Evolutionary conservation across 2,888 invertebrate genomes (phyloP), one percentile per base, ranked within the genome.

Genomic region (Urechis unicinctus): DNA sequence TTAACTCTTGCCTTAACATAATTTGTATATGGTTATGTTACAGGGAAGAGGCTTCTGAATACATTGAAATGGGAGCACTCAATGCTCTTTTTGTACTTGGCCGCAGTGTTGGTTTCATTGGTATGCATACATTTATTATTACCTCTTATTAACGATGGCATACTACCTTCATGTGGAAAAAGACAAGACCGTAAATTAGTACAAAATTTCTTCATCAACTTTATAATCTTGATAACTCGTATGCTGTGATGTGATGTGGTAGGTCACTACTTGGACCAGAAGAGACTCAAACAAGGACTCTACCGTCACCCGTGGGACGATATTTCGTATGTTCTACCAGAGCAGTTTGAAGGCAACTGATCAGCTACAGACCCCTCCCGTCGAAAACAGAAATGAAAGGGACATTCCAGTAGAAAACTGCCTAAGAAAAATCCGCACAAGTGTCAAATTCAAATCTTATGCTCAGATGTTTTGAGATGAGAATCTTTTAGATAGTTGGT

Each of bases 261-360:
- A 85, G 86, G 96, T 21, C 98, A 98, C 77, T 98, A 88, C 78
- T 86, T 99, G 83, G 98, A 98, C 81, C 98, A 98, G 82, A 95
- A 93, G 82, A 84, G 98, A 64, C 84, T 99, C 81, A 97, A 97
- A 76, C 98, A 99, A 81, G 98, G 97, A 5, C 84, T 99, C 3
- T 98, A 98, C 81, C 88, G 98, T 68, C 98, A 99, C 81, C 98
- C 98, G 0, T 98, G 98, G 98, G 98, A 98, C 77, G 98, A 98
- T 78, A 99, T 98, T 81, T 88, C 88, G 1, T 89, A 89, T 75
- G 86, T 89, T 60, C 81, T 90, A 73, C 89, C 89, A 3, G 89
- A 89, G 48, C 41, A 56, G 31, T 52, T 43, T 28, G 29, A 43
- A 3, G 29, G 41, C 31, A 5, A 49, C 4, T 13, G n/a, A n/a